phyloP scores from a whole-genome alignment of 2,113 vertebrate species.

The Pan paniscus region DNA sequence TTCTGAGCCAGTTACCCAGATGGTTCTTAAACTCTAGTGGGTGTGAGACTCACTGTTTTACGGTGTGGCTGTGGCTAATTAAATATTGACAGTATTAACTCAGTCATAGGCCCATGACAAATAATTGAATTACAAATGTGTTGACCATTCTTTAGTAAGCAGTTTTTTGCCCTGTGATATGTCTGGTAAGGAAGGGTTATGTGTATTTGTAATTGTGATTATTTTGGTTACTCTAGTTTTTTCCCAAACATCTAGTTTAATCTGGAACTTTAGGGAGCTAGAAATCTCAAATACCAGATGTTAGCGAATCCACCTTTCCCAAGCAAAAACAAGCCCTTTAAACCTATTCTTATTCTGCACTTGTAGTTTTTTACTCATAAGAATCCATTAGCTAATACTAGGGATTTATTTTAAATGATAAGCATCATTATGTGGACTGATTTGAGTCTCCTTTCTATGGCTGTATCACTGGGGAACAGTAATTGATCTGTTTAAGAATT shows the following conservation, averaged over 20 bases:
- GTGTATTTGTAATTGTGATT: conserved; percentile 18
- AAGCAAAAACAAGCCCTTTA: conserved; percentile 11
- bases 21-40: not conserved
- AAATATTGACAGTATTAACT: not conserved
- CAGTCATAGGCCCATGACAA: not conserved
- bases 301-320: not conserved
- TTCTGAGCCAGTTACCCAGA: not conserved
- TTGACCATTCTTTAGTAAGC: not conserved
- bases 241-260: conserved; percentile 5
- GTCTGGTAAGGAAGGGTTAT: not conserved
- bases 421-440: not conserved
- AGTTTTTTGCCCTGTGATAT: not conserved
- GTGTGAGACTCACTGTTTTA: not conserved
- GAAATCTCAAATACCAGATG: conserved; percentile 8
- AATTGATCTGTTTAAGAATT: not conserved
- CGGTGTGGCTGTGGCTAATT: not conserved
- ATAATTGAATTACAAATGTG: conserved; percentile 17
- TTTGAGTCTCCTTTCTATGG: not conserved
- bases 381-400: not conserved
- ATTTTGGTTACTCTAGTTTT: conserved; percentile 14
- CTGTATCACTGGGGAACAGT: not conserved
- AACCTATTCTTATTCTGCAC: not conserved
- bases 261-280: not conserved
- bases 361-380: not conserved
- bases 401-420: conserved; percentile 25